Evolutionary conservation across 2,113 vertebrate genomes (phyloP).

Genomic region (Hypomesus transpacificus): DNA sequence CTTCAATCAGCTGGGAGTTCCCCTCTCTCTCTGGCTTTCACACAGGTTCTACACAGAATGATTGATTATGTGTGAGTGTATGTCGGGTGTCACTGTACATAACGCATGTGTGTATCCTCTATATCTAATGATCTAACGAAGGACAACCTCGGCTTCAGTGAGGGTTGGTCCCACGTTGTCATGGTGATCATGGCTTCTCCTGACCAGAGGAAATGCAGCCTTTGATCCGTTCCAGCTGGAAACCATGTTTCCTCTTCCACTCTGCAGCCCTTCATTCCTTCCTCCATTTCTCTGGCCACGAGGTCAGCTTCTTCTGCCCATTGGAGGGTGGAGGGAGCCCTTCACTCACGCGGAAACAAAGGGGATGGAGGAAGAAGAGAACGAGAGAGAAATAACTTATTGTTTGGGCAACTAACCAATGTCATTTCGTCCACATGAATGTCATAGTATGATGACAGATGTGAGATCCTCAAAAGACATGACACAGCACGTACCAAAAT

Average conservation of each 20-base stretch:
- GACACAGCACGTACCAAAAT: no score
- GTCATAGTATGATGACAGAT: no score
- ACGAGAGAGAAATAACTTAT: no score
- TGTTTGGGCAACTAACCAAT: no score
- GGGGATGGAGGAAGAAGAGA: background rate
- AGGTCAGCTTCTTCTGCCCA: constrained; percentile 15
- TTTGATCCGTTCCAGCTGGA: constrained; percentile 60
- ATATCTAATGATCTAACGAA: constrained; percentile 16
- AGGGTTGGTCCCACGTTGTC: constrained; percentile 44
- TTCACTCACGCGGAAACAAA: background rate
- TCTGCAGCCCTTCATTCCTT: constrained; percentile 46
- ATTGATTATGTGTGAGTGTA: background rate
- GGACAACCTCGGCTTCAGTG: background rate
- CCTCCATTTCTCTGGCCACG: constrained; percentile 25
- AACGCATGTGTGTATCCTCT: constrained; percentile 5
- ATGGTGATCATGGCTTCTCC: constrained; percentile 61
- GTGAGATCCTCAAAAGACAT: no score
- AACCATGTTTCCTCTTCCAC: constrained; percentile 62
- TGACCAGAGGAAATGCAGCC: constrained; percentile 36
- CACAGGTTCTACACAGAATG: no score
- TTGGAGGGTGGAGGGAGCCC: constrained; percentile 16
- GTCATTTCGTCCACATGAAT: no score
- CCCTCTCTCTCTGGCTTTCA: no score
- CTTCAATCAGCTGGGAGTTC: no score
- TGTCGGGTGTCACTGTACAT: background rate